Evolutionary conservation across 1,140 invertebrate species (phyloP).

Genomic region (Eufriesea mexicana): DNA sequence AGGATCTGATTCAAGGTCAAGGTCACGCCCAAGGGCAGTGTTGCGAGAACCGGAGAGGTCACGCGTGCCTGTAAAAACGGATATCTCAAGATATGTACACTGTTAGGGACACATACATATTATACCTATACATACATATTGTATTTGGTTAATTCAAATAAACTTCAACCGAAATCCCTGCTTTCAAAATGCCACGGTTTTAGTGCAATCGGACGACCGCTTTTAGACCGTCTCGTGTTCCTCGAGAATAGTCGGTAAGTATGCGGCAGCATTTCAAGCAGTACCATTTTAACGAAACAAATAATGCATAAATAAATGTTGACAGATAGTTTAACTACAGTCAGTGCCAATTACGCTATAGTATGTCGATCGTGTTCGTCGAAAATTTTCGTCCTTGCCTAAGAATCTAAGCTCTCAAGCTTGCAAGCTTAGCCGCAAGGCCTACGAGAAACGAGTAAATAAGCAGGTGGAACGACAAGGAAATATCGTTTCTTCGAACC

Average conservation of each 20-base stretch:
- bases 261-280: no score
- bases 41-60: conserved; percentile 77
- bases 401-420: no score
- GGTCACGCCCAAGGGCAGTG: conserved; percentile 73
- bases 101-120: not conserved
- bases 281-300: no score
- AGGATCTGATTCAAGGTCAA: conserved; percentile 76
- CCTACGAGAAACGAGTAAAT: no score
- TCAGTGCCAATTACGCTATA: not conserved
- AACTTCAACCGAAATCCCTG: not conserved
- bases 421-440: no score
- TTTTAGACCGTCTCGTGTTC: not conserved
- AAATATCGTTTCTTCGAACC: no score
- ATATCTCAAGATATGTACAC: conserved; percentile 48
- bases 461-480: no score
- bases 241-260: no score
- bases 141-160: not conserved
- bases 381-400: no score
- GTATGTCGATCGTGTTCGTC: not conserved
- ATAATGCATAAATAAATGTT: no score
- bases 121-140: not conserved
- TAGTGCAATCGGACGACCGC: not conserved
- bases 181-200: not conserved
- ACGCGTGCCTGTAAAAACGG: conserved; percentile 78
- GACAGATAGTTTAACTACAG: not conserved